A percentile compares a stretch with the other conserved stretches of the same genome.
Conservation (phyloP, 2,888 invertebrate genomes). For the Leistus spinibarbis region DNA sequence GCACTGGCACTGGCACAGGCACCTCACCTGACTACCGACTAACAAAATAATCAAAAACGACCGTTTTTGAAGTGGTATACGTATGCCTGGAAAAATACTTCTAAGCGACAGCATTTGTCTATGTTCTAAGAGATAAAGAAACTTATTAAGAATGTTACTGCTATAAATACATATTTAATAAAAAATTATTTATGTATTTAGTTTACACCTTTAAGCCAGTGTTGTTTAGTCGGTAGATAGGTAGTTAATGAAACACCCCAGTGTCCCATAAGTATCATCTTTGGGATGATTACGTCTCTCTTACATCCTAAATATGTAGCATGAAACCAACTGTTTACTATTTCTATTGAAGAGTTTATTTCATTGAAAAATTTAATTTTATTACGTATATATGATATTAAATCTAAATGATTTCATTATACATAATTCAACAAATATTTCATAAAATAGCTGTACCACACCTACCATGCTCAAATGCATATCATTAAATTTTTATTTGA, state of each 20-base stretch:
- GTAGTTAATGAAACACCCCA: too few relatives aligned
- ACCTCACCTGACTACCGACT: neutral
- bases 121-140: neutral
- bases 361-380: too few relatives aligned
- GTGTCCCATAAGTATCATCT: too few relatives aligned
- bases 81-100: neutral
- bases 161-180: too few relatives aligned
- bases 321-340: too few relatives aligned
- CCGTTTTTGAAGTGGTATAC: neutral
- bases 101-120: neutral
- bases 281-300: too few relatives aligned
- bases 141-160: neutral
- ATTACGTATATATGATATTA: too few relatives aligned
- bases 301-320: too few relatives aligned
- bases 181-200: too few relatives aligned
- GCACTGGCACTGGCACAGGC: neutral
- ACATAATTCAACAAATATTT: neutral
- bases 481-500: neutral
- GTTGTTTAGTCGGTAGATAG: too few relatives aligned
- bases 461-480: neutral
- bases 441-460: neutral
- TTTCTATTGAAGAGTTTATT: too few relatives aligned
- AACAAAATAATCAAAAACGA: neutral
- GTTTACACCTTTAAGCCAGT: too few relatives aligned
- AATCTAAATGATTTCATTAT: neutral